Evolutionary conservation across 2,113 vertebrate species (phyloP), one percentile per base, ranked within the genome.

Genomic region (Aplodontia rufa): DNA sequence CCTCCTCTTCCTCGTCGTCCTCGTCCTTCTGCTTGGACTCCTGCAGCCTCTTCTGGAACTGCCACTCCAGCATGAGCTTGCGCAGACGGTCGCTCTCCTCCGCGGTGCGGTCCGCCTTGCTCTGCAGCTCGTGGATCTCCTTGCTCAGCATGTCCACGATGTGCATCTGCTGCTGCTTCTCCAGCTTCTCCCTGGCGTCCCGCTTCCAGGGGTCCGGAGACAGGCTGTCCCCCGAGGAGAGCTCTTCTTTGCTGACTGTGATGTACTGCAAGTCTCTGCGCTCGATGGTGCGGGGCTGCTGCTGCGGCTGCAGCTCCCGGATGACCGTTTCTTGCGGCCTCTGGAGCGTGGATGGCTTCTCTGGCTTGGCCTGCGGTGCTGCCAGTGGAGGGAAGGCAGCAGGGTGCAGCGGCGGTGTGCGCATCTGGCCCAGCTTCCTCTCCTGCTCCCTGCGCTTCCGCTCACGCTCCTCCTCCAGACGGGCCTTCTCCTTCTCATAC

Each of bases 401-500:
- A 10, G 99, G 98, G 87, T 97, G 97, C 16, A 96, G 87, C 1
- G 98, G 92, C 87, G 98, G 98, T 1, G 98, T 98, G 91, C 99
- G 99, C 97, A 99, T 99, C 97, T 99, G 99, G 16, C 99, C 99
- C 97, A 99, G 97, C 98, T 99, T 99, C 88, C 99, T 98, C 97
- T 99, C 99, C 98, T 99, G 99, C 96, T 99, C 99, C 30, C 99
- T 97, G 86, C 99, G 99, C 97, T 99, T 99, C 96, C 99, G 98
- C 93, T 99, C 99, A 64, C 99, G 98, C 95, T 99, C 99, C 91
- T 99, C 99, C 89, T 99, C 99, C 89, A 99, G 98, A 6, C 99
- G 99, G 0, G 99, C 99, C 68, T 99, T 99, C 97, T 99, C 99
- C 96, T 99, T 99, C 97, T 99, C 99, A 95, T 99, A 99, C 99